These are phyloP conservation scores for Muscina levida DNA, from an alignment of 2,888 invertebrate species.

Conservation along the genomic window DNA sequence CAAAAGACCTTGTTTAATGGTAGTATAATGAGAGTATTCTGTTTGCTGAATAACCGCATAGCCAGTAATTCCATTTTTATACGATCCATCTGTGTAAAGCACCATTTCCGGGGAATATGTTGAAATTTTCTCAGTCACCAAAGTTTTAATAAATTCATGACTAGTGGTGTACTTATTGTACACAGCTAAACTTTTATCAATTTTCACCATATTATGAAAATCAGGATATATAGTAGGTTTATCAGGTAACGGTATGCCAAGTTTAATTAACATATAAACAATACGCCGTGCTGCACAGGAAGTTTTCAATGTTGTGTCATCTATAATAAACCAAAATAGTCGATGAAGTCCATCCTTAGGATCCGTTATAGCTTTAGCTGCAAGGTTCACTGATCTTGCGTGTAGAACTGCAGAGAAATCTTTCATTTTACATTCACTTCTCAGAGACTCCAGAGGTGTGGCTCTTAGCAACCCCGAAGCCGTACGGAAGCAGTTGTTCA, in stretches of 20 bases:
- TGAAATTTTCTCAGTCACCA: neutral
- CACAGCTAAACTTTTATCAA: neutral
- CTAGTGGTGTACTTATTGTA: neutral
- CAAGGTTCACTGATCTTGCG: neutral
- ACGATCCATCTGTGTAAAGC: slow-evolving; percentile 9
- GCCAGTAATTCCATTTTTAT: neutral
- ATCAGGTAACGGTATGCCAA: neutral
- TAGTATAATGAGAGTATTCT: neutral
- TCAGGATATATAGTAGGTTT: neutral
- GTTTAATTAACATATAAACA: neutral
- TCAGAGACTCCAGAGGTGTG: slow-evolving; percentile 30
- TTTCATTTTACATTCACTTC: slow-evolving; percentile 4
- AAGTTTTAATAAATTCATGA: neutral
- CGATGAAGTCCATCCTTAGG: neutral
- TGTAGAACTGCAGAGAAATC: neutral
- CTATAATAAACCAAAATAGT: neutral
- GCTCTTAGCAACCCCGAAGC: slow-evolving; percentile 48
- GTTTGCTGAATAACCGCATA: neutral
- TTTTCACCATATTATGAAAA: neutral
- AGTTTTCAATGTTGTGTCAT: no score
- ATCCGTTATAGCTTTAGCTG: neutral
- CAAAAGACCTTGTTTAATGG: neutral
- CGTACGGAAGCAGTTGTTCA: slow-evolving; percentile 66
- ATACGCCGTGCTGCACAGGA: neutral
- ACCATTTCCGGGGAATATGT: neutral